Percentiles rank a stretch among this genome's conserved stretches.
Conservation (phyloP, 1,140 invertebrate genomes). For the Bombus breviceps region DNA sequence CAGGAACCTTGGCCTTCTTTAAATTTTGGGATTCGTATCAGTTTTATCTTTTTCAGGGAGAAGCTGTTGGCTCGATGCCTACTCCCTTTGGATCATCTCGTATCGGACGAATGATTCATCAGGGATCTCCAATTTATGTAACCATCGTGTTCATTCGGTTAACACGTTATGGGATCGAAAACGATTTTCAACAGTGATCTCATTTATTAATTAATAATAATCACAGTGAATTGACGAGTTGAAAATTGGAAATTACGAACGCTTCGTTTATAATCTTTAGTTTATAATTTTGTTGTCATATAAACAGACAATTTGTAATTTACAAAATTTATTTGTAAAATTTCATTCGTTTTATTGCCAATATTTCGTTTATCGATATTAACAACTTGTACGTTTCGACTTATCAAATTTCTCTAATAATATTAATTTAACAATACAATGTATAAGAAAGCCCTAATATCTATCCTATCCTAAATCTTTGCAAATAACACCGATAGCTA, state of each 20-base stretch:
- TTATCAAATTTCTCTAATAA: neutral
- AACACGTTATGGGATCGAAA: neutral
- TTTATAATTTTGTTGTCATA: too few relatives aligned
- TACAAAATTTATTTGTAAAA: too few relatives aligned
- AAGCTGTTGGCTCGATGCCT: constrained; percentile 3
- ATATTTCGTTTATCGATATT: too few relatives aligned
- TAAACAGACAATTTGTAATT: too few relatives aligned
- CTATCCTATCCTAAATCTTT: neutral
- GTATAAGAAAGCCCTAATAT: too few relatives aligned
- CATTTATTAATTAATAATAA: neutral
- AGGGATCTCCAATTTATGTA: neutral
- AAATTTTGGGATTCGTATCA: constrained; percentile 7
- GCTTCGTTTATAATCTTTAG: neutral
- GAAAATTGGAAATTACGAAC: neutral
- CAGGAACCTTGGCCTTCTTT: constrained; percentile 24
- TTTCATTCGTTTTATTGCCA: too few relatives aligned
- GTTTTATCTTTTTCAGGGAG: constrained; percentile 10
- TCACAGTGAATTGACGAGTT: too few relatives aligned
- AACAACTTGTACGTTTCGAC: too few relatives aligned
- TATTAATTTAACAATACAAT: too few relatives aligned
- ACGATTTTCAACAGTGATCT: too few relatives aligned
- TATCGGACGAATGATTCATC: constrained; percentile 25
- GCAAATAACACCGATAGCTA: neutral
- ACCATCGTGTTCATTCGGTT: neutral
- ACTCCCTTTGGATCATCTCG: neutral